Evolutionary conservation across 2,113 vertebrate genomes (phyloP).

Genomic region (Podarcis cretensis): DNA sequence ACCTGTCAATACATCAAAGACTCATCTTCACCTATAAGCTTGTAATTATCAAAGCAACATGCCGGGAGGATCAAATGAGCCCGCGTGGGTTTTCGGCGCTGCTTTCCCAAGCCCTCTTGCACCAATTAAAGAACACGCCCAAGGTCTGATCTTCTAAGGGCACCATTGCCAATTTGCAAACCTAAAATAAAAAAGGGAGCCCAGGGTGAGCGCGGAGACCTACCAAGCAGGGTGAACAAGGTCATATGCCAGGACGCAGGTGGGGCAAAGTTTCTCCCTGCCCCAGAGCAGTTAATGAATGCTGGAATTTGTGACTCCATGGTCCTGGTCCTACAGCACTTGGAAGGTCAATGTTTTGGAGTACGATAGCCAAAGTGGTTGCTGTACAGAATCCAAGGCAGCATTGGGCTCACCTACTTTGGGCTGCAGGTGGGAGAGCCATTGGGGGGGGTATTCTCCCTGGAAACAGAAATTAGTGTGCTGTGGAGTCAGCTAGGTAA

Average conservation of each 20-base stretch:
- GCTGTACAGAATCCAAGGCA: background rate
- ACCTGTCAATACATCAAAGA: background rate
- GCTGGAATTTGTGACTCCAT: background rate
- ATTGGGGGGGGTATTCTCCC: background rate
- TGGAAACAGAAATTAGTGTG: background rate
- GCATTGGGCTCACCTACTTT: background rate
- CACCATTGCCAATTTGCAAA: background rate
- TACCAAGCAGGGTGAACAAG: too few relatives aligned
- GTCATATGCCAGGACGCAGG: background rate
- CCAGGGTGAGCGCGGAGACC: background rate
- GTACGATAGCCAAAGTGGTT: background rate
- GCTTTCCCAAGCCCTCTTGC: background rate
- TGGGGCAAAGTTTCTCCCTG: too few relatives aligned
- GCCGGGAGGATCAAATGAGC: background rate
- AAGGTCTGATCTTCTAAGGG: background rate
- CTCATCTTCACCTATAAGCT: background rate
- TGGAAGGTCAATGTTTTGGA: background rate
- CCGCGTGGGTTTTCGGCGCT: rapidly evolving
- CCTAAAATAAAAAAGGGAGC: background rate
- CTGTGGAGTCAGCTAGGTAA: background rate
- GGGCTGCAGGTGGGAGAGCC: background rate
- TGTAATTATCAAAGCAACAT: background rate
- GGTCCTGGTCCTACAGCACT: background rate
- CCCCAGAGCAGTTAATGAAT: too few relatives aligned
- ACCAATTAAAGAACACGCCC: background rate